A percentile compares a stretch with the other conserved stretches of the same genome.
These are phyloP conservation scores for Meghimatium bilineatum DNA, from an alignment of 2,888 invertebrate species.

Conservation along the genomic window DNA sequence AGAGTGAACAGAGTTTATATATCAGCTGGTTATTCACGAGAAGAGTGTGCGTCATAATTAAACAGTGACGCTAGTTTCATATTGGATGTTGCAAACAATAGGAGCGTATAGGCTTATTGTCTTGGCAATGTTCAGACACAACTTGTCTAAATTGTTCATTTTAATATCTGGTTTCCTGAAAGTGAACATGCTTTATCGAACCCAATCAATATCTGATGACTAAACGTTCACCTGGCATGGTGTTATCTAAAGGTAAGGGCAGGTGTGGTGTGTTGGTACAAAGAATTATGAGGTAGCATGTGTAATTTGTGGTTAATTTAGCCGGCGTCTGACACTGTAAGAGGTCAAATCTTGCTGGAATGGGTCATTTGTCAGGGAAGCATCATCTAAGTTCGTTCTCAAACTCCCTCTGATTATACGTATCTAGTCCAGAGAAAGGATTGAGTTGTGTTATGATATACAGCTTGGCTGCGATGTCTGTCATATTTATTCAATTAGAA, in stretches of 20 bases:
- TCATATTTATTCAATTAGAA: no score
- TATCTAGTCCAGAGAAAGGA: no score
- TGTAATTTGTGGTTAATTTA: neutral
- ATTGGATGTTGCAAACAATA: neutral
- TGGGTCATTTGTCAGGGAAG: no score
- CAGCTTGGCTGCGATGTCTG: no score
- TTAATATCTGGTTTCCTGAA: neutral
- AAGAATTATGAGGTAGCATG: neutral
- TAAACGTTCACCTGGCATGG: neutral
- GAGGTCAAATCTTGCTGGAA: no score
- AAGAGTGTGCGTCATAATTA: neutral
- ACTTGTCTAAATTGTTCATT: neutral
- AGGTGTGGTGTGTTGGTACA: neutral
- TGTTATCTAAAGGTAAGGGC: constrained; percentile 1
- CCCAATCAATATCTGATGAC: neutral
- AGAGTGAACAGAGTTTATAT: no score
- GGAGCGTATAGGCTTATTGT: no score
- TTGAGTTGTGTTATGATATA: no score
- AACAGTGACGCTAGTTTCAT: neutral
- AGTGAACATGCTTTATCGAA: neutral
- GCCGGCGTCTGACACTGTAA: no score
- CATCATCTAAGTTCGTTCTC: no score
- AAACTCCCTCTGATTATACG: no score
- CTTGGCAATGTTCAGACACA: neutral
- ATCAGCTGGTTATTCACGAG: neutral